A percentile compares a stretch with the other conserved stretches of the same genome.
phyloP scores from a whole-genome alignment of 1,140 invertebrate genomes.

The Drosophila eugracilis region DNA sequence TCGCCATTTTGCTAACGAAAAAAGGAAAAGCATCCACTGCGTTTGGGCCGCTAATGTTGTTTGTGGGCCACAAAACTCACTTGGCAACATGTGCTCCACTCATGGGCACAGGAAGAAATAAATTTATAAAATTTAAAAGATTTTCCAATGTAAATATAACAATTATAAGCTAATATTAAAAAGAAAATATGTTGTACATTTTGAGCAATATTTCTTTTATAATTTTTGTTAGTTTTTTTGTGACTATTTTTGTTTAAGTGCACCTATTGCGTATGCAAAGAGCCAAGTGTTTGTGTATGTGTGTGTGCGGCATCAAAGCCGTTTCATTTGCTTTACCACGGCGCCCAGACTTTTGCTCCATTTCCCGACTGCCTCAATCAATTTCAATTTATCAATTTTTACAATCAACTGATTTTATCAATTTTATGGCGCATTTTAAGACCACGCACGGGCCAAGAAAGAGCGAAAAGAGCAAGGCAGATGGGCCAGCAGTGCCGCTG shows the following conservation, averaged over 20 bases:
- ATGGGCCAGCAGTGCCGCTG: slow-evolving; percentile 14
- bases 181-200: background rate
- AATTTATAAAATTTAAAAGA: too few relatives aligned
- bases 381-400: slow-evolving; percentile 84
- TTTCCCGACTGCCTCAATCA: slow-evolving; percentile 70
- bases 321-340: slow-evolving; percentile 43
- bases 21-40: slow-evolving; percentile 7
- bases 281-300: slow-evolving; percentile 33
- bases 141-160: too few relatives aligned
- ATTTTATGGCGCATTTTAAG: slow-evolving; percentile 82
- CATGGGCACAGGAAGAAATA: background rate
- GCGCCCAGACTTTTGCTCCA: slow-evolving; percentile 20
- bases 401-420: slow-evolving; percentile 84
- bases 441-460: slow-evolving; percentile 35
- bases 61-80: slow-evolving; percentile 55
- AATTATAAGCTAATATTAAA: too few relatives aligned
- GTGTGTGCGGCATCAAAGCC: slow-evolving; percentile 52
- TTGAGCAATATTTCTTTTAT: too few relatives aligned
- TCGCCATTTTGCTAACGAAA: slow-evolving; percentile 12
- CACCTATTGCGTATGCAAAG: slow-evolving; percentile 42
- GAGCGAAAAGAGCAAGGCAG: background rate
- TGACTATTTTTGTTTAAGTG: background rate
- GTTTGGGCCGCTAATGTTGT: slow-evolving; percentile 49
- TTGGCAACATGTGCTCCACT: slow-evolving; percentile 47
- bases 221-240: too few relatives aligned